Conservation (phyloP, 1,140 invertebrate genomes). For the Dryas iulia region DNA sequence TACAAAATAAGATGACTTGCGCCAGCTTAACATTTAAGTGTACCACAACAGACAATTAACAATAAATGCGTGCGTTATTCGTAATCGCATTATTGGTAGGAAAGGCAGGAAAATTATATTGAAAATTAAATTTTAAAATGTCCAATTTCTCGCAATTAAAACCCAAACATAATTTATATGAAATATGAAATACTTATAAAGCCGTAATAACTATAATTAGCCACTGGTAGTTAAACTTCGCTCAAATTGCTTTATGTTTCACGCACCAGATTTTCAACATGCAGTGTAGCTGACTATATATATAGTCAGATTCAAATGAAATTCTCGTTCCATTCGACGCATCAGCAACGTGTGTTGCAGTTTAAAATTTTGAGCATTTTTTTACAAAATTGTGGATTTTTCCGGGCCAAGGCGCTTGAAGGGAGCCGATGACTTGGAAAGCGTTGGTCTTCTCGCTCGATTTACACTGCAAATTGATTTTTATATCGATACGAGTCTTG, state of each 20-base stretch:
- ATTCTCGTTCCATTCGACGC: slow-evolving; percentile 37
- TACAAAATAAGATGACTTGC: not conserved
- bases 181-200: slow-evolving; percentile 4
- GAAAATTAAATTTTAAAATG: not conserved
- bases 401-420: slow-evolving; percentile 63
- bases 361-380: slow-evolving; percentile 55
- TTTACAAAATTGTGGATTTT: slow-evolving; percentile 59
- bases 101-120: not conserved
- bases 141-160: not conserved
- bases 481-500: slow-evolving; percentile 52
- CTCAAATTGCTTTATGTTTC: slow-evolving; percentile 20
- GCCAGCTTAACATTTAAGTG: not conserved
- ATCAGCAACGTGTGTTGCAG: slow-evolving; percentile 42
- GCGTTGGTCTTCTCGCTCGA: slow-evolving; percentile 68
- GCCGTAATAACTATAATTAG: slow-evolving; percentile 13
- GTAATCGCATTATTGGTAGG: not conserved
- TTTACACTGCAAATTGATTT: slow-evolving; percentile 77
- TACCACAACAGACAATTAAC: not conserved
- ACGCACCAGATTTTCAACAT: slow-evolving; percentile 21
- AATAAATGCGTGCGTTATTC: not conserved
- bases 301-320: slow-evolving; percentile 30
- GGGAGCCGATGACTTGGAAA: slow-evolving; percentile 71
- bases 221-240: slow-evolving; percentile 11
- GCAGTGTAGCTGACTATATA: slow-evolving; percentile 14
- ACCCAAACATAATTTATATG: slow-evolving; percentile 1